Evolutionary conservation across 2,888 invertebrate species (phyloP), one percentile per base, ranked within the genome.

Genomic region (Crioceris asparagi): DNA sequence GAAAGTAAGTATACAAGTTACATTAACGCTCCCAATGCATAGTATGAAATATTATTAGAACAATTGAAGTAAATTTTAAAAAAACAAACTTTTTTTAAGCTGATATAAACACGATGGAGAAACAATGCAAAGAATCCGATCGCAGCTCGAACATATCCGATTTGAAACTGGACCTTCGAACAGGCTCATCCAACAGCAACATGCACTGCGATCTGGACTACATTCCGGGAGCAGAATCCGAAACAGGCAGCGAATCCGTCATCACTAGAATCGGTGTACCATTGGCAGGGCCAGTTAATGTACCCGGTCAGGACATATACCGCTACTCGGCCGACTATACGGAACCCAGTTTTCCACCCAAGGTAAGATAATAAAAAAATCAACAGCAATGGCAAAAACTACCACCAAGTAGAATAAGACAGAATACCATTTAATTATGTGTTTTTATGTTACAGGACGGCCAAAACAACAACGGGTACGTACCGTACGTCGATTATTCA

Each of bases 61-160:
- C n/a, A n/a, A n/a, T n/a, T n/a, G n/a, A n/a, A n/a, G n/a, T n/a
- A n/a, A n/a, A n/a, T n/a, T n/a, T n/a, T n/a, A n/a, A n/a, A n/a
- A 18, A 10, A 19, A 19, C 8, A 4, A 5, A 4, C 34, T 38
- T 36, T 48, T 51, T 55, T 52, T 47, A 53, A 59, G 66, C 65
- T 49, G 70, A 71, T 44, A 61, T 65, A 37, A 66, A 76, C 46
- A 71, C 71, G 27, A 68, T 66, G 32, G 70, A 71, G 49, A 71
- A 72, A 49, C 69, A 69, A 46, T 78, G 72, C 48, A 79, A 81
- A 50, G 83, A 83, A 59, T 88, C 88, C 40, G 91, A 92, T 61
- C 74, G 87, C 49, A 88, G 88, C 55, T 91, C 91, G 35, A 90
- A 90, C 60, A 88, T 91, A 54, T 91, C 91, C 48, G 91, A 91